Base-by-base conservation (phyloP, 2,888 invertebrate genomes). In the Tipula helvola region DNA sequence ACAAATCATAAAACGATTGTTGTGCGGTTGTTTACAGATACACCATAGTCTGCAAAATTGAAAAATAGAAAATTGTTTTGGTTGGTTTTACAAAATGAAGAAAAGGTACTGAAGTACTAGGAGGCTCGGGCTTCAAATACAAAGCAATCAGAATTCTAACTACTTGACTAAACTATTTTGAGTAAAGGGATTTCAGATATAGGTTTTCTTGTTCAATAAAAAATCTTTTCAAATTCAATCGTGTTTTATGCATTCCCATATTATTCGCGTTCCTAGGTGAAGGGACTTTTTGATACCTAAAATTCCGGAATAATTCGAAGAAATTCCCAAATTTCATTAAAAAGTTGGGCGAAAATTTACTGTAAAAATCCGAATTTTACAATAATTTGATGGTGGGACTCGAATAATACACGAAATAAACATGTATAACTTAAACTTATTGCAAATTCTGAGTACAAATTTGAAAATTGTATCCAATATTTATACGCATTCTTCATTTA, bases 1-100 rank as follows among this genome's bases (percentile, higher is more conserved):
- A 91, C 97, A 97, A 89, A 98, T 98, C 98, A 99, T 99, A 90
- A 99, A 98, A 87, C 98, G 93, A 91, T 98, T 97, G 89, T 98
- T 97, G 91, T 98, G 98, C 0, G 98, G 98, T 90, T 97, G 97
- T 89, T 96, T 95, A 90, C 98, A 98, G 90, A 98, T 96, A 91
- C 98, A 98, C 98, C 98, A 98, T 86, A 98, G 92, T 90, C 97
- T 94, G 88, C 83, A 90, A 88, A 44, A 44, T 44, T 86, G 71
- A 71, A 71, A 71, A 71, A 71, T 71, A 71, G 71, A 28, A 71
- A 71, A 71, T 71, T 28, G 71, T 28, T 71, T 71, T 71, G 71
- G 18, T 71, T 71, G 71, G 71, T 71, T 71, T 71, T 71, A 71
- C 41, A 84, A 84, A 84, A 84, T 84, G 84, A 84, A 84, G 41